Base-by-base conservation (phyloP, 2,797 vertebrate genomes). In the Eupleurogrammus muticus region DNA sequence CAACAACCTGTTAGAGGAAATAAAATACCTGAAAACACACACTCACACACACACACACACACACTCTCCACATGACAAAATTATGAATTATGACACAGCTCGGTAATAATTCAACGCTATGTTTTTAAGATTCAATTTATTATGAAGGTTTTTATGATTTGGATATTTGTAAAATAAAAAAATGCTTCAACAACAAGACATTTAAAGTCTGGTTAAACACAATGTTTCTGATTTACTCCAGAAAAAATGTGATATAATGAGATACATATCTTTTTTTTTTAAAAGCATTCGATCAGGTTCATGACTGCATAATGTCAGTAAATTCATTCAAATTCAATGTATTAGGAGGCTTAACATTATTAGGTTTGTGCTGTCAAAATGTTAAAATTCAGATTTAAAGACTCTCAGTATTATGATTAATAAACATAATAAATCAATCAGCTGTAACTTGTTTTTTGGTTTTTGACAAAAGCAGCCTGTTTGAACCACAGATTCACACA, bases 401-500 rank as follows among this genome's bases (percentile, higher is more conserved):
- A 2, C 9, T 35, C 35, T 49, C 4, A 17, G 28, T 17, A 16
- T 36, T 24, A 35, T 17, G 2, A 20, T 12, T 17, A 20, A 38
- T 10, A 4, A 58, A 21, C 16, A 19, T 12, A 53, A 32, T 3
- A 34, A 54, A 23, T 34, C 12, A 58, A 14, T 40, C 1, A 34
- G 2, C 12, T 19, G 4, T 48, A 40, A 60, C 23, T 20, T 4
- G 13, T 14, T 57, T n/a, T 28, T 28, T 28, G 28, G 28, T 28
- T 28, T 28, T 28, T 28, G 28, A 28, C 6, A 28, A 3, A 28
- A 28, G 5, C 36, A 44, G 24, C 4, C 40, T 40, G 28, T 61
- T 34, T 50, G 51, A 59, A 24, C 56, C 9, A 5, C 46, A 34
- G 61, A 74, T 75, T 80, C 61, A 77, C 72, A 77, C 59, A 54